Base-by-base conservation (phyloP, 2,797 vertebrate genomes). In the Chaenodraco wilsoni region DNA sequence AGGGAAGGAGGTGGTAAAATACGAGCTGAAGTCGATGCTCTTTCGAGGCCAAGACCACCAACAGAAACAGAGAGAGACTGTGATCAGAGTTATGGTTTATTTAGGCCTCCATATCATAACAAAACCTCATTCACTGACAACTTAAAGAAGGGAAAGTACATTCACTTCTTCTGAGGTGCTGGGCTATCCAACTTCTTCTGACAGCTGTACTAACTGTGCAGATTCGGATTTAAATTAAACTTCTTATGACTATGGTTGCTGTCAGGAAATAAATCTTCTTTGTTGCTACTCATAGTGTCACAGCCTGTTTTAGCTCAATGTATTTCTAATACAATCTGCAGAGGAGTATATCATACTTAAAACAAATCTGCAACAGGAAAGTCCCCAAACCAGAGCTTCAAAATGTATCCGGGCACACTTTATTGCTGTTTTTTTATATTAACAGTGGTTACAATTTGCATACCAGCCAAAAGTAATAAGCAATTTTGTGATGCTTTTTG, bases 1-100 rank as follows among this genome's bases (percentile, higher is more conserved):
- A 72, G 79, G 63, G 60, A 74, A 37, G 75, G 85, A 81, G 78
- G 85, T 88, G 85, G 84, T 84, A 81, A 84, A 86, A 82, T 80
- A 85, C 1, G 69, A 85, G 84, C 82, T 69, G 76, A 16, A 64
- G 81, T 51, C 4, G 50, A 72, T 10, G 76, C 57, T 80, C 41
- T 43, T 69, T 5, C 9, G 60, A 77, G 65, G 84, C 84, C 81
- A 74, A 70, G 86, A 88, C 85, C 87, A 90, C 81, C 78, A 82
- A 69, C 72, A 84, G 78, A 37, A 85, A 45, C n/a, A 58, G 74
- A 85, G 54, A n/a, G 57, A 69, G 74, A n/a, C 75, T 71, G 59
- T 41, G 70, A 79, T 72, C 75, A 52, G 55, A 74, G 49, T 59
- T 62, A 59, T 27, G 64, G 52, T 50, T n/a, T 11, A 61, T 76